A percentile compares a stretch with the other conserved stretches of the same genome.
These are phyloP conservation scores for Halictus ligatus DNA, from an alignment of 2,888 invertebrate species.

Conservation along the genomic window DNA sequence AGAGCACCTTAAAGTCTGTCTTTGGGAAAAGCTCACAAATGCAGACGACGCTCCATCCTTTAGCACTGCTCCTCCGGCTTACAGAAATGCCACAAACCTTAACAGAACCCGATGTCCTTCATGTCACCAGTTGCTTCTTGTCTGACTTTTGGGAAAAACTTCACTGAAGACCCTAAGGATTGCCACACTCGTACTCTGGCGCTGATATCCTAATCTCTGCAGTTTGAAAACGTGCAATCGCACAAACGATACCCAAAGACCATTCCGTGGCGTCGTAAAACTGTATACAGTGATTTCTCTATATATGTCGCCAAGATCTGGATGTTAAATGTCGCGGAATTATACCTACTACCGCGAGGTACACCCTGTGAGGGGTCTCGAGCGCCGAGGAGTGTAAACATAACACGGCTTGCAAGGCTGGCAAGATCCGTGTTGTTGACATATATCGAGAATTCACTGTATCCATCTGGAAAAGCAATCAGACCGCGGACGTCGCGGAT, in stretches of 20 bases:
- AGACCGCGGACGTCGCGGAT: constrained; percentile 35
- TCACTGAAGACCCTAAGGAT: no score
- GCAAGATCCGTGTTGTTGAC: no score
- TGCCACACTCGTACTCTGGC: no score
- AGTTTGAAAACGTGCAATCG: neutral
- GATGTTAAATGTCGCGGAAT: no score
- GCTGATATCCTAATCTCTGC: neutral
- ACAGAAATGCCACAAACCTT: no score
- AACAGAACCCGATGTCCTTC: neutral
- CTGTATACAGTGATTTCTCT: no score
- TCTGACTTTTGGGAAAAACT: neutral
- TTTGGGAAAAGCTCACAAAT: neutral
- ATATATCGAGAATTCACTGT: neutral
- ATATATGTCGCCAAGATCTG: no score
- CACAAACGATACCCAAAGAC: no score
- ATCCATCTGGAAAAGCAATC: neutral
- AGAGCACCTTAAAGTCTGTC: neutral
- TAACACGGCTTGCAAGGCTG: no score
- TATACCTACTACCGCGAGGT: no score
- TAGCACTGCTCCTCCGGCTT: neutral
- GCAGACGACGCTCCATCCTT: neutral
- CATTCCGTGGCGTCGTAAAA: neutral
- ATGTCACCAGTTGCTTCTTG: neutral
- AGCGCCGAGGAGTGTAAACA: no score
- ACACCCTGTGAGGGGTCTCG: no score